These are phyloP conservation scores for Leptopilina myrica DNA, from an alignment of 2,888 invertebrate genomes.

Conservation along the genomic window DNA sequence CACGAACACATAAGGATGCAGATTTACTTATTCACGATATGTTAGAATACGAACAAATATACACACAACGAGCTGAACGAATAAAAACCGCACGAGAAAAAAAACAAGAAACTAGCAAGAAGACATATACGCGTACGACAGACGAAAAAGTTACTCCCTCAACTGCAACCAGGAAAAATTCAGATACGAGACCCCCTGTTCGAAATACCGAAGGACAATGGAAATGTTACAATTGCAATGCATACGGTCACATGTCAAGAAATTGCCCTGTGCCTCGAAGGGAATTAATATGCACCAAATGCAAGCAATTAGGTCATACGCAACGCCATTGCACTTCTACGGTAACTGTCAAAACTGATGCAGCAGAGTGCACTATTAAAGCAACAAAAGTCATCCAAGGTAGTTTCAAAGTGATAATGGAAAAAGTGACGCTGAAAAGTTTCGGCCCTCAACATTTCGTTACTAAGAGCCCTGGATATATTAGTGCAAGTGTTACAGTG, in stretches of 20 bases:
- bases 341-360: not conserved
- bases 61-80: not conserved
- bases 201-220: no score
- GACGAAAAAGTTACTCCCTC: no score
- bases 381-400: not conserved
- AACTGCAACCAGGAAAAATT: no score
- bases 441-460: not conserved
- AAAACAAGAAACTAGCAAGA: no score
- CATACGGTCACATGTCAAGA: no score
- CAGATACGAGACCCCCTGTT: no score
- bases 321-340: no score
- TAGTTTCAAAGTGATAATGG: not conserved
- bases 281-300: no score
- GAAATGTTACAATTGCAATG: no score
- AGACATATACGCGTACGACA: no score
- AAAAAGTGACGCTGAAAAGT: not conserved
- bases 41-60: not conserved
- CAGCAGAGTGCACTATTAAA: not conserved
- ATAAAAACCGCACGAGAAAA: not conserved
- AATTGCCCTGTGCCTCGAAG: no score
- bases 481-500: not conserved
- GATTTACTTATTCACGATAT: not conserved
- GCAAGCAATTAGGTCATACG: no score
- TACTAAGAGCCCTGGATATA: not conserved
- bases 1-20: not conserved